Evolutionary conservation across 2,113 vertebrate species (phyloP).

Genomic region (Tylochromis polylepis): DNA sequence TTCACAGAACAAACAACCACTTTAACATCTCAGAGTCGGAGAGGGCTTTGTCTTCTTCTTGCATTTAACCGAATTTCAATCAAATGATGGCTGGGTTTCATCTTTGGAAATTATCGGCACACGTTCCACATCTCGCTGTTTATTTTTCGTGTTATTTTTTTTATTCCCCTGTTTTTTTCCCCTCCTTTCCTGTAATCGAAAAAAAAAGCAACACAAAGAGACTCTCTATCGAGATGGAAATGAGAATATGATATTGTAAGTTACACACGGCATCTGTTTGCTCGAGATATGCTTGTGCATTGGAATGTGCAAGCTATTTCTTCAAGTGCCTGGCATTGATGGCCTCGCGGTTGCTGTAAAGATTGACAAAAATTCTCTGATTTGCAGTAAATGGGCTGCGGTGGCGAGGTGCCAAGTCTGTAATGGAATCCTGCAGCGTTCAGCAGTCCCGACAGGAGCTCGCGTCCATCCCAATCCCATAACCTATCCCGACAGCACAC

Average conservation of each 20-base stretch:
- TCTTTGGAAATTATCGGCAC: background rate
- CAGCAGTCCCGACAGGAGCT: slow-evolving; percentile 67
- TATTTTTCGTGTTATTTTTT: background rate
- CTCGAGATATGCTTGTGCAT: slow-evolving; percentile 64
- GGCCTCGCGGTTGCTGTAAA: slow-evolving; percentile 64
- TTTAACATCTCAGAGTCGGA: background rate
- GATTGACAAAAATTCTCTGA: slow-evolving; percentile 73
- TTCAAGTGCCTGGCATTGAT: slow-evolving; percentile 64
- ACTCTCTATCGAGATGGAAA: slow-evolving; percentile 60
- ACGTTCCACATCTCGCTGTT: background rate
- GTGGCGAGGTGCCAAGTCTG: slow-evolving; percentile 63
- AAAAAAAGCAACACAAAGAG: slow-evolving; percentile 41
- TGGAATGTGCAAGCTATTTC: slow-evolving; percentile 60
- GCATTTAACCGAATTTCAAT: slow-evolving; percentile 8
- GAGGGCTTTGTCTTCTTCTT: background rate
- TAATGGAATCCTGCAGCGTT: slow-evolving; percentile 78
- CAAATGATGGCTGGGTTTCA: background rate
- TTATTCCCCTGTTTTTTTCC: background rate
- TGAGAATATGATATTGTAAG: slow-evolving; percentile 62
- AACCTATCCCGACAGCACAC: slow-evolving; percentile 72
- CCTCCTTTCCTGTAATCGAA: slow-evolving; percentile 20
- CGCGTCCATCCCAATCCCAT: slow-evolving; percentile 68
- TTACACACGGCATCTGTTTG: slow-evolving; percentile 67
- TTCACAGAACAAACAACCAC: background rate
- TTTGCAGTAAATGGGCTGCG: slow-evolving; percentile 74